phyloP scores from a whole-genome alignment of 2,113 vertebrate species.

The Leptobrachium ailaonicum region DNA sequence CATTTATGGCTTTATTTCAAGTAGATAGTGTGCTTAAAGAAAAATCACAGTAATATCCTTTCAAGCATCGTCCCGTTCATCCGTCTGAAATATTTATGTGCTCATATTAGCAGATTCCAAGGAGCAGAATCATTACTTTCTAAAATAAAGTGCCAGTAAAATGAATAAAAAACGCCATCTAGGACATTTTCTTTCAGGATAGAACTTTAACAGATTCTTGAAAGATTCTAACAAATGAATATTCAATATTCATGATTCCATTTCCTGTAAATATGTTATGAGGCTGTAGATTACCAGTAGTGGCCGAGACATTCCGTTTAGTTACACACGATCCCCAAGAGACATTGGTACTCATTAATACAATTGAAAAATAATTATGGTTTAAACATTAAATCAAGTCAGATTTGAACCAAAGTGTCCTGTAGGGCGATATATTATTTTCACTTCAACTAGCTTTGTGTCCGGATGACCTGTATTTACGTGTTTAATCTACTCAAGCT shows the following conservation, averaged over 20 bases:
- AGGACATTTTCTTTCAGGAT: not conserved
- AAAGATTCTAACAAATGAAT: slow-evolving; percentile 1
- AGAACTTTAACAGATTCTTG: not conserved
- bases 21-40: no score
- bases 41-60: no score
- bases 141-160: slow-evolving; percentile 5
- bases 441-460: not conserved
- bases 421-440: slow-evolving; percentile 11
- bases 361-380: slow-evolving; percentile 21
- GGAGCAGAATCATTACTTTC: not conserved
- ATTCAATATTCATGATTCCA: slow-evolving; percentile 30
- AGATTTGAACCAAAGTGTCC: slow-evolving; percentile 11
- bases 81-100: no score
- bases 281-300: not conserved
- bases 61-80: no score
- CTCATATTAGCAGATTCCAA: not conserved
- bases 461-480: slow-evolving; percentile 9
- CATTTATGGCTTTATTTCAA: no score
- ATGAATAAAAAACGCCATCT: not conserved
- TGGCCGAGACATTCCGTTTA: not conserved
- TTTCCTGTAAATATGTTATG: slow-evolving; percentile 1
- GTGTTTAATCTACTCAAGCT: slow-evolving; percentile 5
- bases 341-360: slow-evolving; percentile 19
- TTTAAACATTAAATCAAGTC: not conserved
- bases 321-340: not conserved